Evolutionary conservation across 2,797 vertebrate genomes (phyloP).

Genomic region (Apodemus agrarius): DNA sequence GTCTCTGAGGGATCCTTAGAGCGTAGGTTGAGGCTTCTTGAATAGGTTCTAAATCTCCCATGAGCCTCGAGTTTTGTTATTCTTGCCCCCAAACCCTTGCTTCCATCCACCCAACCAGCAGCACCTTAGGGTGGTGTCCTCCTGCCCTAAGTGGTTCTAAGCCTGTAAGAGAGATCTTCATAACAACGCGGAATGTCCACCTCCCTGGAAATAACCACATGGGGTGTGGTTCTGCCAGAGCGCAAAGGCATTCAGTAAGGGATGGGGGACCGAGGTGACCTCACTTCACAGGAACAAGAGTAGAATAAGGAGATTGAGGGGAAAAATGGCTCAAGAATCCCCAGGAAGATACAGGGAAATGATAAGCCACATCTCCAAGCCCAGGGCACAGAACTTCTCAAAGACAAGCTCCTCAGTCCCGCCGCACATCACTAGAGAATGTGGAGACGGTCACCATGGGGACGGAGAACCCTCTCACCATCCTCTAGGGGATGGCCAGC

Average conservation of each 20-base stretch:
- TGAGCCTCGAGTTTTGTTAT: neutral
- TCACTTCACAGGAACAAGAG: no score
- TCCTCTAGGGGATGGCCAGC: neutral
- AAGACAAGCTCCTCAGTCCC: no score
- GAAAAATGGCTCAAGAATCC: neutral
- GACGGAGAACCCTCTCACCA: neutral
- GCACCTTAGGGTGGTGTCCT: neutral
- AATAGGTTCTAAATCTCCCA: neutral
- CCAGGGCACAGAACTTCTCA: neutral
- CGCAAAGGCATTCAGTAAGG: neutral
- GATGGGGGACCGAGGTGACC: neutral
- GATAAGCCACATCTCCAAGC: neutral
- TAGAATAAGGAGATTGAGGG: neutral
- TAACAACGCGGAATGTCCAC: neutral
- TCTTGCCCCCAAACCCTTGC: neutral
- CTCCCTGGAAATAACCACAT: neutral
- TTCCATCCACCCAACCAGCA: neutral
- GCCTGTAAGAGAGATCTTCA: neutral
- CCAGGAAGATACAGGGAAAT: neutral
- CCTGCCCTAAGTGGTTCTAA: neutral
- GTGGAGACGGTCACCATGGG: neutral
- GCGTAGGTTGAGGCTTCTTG: neutral
- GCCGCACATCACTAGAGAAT: neutral
- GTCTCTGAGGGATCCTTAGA: neutral
- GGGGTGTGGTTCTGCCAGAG: neutral